Evolutionary conservation across 2,888 invertebrate species (phyloP).

Genomic region (Zeuzera pyrina): DNA sequence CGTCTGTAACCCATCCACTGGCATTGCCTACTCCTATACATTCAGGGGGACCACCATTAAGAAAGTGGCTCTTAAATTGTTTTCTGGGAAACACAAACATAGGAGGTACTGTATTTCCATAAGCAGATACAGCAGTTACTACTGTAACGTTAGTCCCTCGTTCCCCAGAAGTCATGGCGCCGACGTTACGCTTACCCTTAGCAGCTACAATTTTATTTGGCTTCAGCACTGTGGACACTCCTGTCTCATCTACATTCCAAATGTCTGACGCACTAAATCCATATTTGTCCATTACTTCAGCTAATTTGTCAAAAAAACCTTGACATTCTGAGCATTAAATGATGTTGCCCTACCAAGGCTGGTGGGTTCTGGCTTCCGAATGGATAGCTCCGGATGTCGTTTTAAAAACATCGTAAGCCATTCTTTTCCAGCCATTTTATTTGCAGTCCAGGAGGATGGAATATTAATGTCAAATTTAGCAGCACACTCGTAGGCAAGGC

Average conservation of each 20-base stretch:
- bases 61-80: constrained; percentile 4
- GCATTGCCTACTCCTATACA: constrained; percentile 10
- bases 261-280: constrained; percentile 11
- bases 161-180: constrained; percentile 19
- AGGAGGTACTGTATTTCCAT: constrained; percentile 7
- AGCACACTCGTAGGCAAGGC: constrained; percentile 18
- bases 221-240: constrained; percentile 19
- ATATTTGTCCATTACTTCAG: constrained; percentile 17
- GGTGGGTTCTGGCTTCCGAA: constrained; percentile 21
- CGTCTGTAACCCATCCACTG: constrained; percentile 14
- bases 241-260: constrained; percentile 22
- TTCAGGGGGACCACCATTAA: constrained; percentile 5
- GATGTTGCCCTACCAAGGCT: constrained; percentile 22
- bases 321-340: constrained; percentile 22
- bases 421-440: constrained; percentile 17
- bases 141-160: constrained; percentile 24
- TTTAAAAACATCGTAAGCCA: constrained; percentile 20
- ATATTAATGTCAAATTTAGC: constrained; percentile 11
- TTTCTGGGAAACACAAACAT: constrained; percentile 8
- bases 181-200: constrained; percentile 20
- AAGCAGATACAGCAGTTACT: constrained; percentile 9
- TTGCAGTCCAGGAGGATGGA: constrained; percentile 13
- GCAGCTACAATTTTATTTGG: constrained; percentile 22
- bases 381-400: constrained; percentile 19
- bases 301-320: constrained; percentile 22